Evolutionary conservation across 2,888 invertebrate species (phyloP), one percentile per base, ranked within the genome.

Genomic region (Eulithis testata): DNA sequence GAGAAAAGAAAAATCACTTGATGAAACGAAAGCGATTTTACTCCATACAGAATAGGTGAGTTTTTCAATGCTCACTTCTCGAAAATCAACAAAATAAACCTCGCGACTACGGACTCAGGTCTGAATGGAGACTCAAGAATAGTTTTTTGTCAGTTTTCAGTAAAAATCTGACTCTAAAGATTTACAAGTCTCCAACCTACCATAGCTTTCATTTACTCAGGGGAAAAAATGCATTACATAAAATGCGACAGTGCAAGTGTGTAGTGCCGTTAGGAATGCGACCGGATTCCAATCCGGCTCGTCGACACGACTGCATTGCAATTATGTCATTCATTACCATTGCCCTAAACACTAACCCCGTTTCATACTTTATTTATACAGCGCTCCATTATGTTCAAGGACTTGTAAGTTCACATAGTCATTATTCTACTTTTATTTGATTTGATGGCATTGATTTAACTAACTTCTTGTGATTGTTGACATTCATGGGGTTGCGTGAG

Each of bases 271-370:
- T 89, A 89, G 88, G 88, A 87, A 89, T 89, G 89, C 79, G 85
- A 86, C 88, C 87, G 86, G 89, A 90, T 88, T 90, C 86, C 88
- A 70, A 80, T 77, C 79, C 79, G 77, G 79, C 76, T 77, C 74
- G 77, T 78, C 79, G 72, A 73, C 82, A 77, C 77, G 76, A 77
- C 81, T 77, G 81, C 84, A 84, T 80, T 68, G 79, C 77, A 80
- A 83, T 90, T 89, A 89, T 88, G 85, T 90, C 88, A 91, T 86
- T 88, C 81, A 86, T 81, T 83, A 84, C 82, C 85, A 84, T 73
- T 77, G 83, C 77, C 83, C 83, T 85, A 87, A 89, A 86, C 84
- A 85, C 84, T 83, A 83, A 81, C 82, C 76, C 76, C 57, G 66
- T 69, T 66, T 73, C 54, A 58, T 31, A 56, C 50, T 63, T 65